Evolutionary conservation across 2,888 invertebrate genomes (phyloP), one percentile per base, ranked within the genome.

Genomic region (Acronicta aceris): DNA sequence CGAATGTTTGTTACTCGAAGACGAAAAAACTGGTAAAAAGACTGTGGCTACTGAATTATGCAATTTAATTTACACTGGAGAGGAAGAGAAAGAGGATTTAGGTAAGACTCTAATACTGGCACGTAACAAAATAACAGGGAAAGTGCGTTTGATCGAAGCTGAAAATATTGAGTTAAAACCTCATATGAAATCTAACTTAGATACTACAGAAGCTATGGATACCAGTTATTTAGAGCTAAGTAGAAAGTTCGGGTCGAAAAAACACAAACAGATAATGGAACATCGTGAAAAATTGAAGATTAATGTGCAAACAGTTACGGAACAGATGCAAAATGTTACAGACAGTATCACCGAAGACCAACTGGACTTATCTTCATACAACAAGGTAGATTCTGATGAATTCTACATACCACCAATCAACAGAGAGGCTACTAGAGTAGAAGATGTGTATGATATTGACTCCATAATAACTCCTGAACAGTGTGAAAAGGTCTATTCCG

Each of bases 241-340:
- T 48, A 95, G 96, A 75, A 94, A 96, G 69, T 96, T 96, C 78
- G 96, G 96, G 2, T 96, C 96, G 0, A 96, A 96, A 69, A 95
- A 93, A 77, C 90, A 91, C 0, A 96, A 95, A 79, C 86, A 96
- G 71, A 85, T 86, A 49, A 95, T 95, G 62, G 96, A 96, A 72
- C 96, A 96, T n/a, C 84, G 82, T 0, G 96, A 96, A 78, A 95
- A 94, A 79, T 81, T 96, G 51, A 95, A 95, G 80, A 86, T 96
- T 0, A 95, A 96, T 65, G 90, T 96, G 0, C 91, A 95, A 15
- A 93, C 95, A 0, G 95, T 96, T 0, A 95, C 95, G 0, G 95
- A 96, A 36, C 95, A 96, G 62, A 90, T 96, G 82, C 94, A 95
- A 68, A 89, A 95, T 66, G 94, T 95, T 0, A 95, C 95, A 0